Evolutionary conservation across 2,113 vertebrate species (phyloP), one percentile per base, ranked within the genome.

Genomic region (Brienomyrus brachyistius): DNA sequence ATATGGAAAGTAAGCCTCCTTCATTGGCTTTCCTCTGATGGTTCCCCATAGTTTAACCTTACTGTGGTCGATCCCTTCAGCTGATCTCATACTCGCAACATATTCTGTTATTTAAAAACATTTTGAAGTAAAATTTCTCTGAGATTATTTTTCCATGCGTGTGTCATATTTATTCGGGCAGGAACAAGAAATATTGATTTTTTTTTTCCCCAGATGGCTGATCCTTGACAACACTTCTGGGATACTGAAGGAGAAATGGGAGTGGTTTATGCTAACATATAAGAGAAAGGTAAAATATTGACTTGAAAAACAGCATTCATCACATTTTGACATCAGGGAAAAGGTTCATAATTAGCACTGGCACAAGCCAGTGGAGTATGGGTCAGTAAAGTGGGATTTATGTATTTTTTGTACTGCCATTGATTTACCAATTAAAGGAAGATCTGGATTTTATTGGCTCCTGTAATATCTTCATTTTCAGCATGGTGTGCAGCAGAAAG

Each of bases 1-100:
- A 88, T 88, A 91, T 89, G 89, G 88, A 50, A 90, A 91, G 27
- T 80, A 89, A 89, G 10, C 56, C 54, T 43, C 35, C 84, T 90
- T 88, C 77, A 89, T 15, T 47, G 35, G 43, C 62, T n/a, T 88
- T 88, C 4, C 40, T 51, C 13, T 83, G 77, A 23, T 82, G 48
- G 27, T 23, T 90, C 51, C 56, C 51, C 66, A 17, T 77, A 88
- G 56, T 86, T 51, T 87, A 31, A 40, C 66, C 35, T 52, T 80
- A 48, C 50, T 87, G 86, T 77, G 48, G 89, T 74, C 47, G 74
- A 45, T 27, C 27, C 35, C 62, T 70, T 56, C 23, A 74, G 59
- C 59, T 70, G 62, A 87, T 87, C 70, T 87, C 23, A 66, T 47
- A 45, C 62, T 52, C 23, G 5, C 31, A 56, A 51, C 62, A 86